phyloP scores from a whole-genome alignment of 1,140 invertebrate species.

The Tribolium castaneum region DNA sequence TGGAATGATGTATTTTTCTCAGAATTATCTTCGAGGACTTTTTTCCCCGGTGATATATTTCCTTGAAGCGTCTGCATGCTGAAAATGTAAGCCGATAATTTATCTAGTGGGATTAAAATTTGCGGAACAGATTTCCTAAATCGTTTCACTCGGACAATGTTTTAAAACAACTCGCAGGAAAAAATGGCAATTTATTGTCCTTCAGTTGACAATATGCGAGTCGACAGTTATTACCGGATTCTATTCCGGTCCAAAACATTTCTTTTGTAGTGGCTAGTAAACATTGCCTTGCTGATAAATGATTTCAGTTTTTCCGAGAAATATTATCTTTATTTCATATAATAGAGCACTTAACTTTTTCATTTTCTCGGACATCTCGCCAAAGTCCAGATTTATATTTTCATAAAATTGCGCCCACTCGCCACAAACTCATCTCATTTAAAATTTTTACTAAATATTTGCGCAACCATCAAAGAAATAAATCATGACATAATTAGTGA shows the following conservation, averaged over 20 bases:
- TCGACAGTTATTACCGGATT: slow-evolving; percentile 27
- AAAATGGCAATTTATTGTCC: neutral
- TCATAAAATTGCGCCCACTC: neutral
- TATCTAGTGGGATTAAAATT: slow-evolving; percentile 33
- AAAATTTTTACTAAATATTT: too few species aligned
- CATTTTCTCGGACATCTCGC: neutral
- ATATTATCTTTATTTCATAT: slow-evolving; percentile 36
- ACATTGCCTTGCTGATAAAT: slow-evolving; percentile 29
- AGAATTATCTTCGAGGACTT: slow-evolving; percentile 14
- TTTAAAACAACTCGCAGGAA: neutral
- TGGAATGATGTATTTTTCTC: slow-evolving; percentile 19
- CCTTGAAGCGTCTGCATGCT: slow-evolving; percentile 14
- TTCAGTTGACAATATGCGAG: neutral
- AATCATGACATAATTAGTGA: neutral
- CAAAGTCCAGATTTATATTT: neutral
- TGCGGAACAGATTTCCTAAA: slow-evolving; percentile 23
- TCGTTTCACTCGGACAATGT: neutral
- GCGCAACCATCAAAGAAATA: too few species aligned
- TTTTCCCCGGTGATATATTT: slow-evolving; percentile 21
- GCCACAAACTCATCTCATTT: too few species aligned
- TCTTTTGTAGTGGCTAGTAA: slow-evolving; percentile 29
- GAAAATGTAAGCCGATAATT: slow-evolving; percentile 35
- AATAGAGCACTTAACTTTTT: slow-evolving; percentile 33
- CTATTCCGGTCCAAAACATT: slow-evolving; percentile 13
- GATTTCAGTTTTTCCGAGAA: slow-evolving; percentile 26